Conservation (phyloP, 2,113 vertebrate species). For the Copsychus sechellarum region DNA sequence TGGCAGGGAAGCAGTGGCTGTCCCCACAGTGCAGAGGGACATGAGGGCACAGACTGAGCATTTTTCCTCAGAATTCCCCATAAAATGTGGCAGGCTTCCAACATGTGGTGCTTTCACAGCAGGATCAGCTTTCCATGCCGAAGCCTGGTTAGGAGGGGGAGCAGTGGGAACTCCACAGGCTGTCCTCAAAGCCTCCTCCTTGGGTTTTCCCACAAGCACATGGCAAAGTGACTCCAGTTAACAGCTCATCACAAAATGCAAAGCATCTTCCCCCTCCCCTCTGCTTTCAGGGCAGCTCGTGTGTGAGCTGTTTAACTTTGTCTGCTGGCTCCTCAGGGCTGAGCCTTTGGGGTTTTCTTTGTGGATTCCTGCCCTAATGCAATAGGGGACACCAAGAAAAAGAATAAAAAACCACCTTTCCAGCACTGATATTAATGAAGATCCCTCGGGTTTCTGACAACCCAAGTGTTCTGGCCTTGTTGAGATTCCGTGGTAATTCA, state of each 20-base stretch:
- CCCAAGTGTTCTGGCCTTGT: background rate
- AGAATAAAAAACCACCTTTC: background rate
- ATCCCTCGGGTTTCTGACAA: fast-evolving
- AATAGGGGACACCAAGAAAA: background rate
- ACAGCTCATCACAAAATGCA: conserved; percentile 28
- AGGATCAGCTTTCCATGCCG: background rate
- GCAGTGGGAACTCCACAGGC: background rate
- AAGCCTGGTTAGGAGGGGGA: background rate
- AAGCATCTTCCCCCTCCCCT: background rate
- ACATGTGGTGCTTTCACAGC: background rate
- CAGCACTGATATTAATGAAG: background rate
- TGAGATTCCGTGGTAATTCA: background rate
- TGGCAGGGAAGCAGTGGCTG: background rate
- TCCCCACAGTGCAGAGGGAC: background rate
- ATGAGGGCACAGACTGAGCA: background rate
- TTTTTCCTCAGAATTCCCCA: background rate
- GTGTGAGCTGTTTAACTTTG: background rate
- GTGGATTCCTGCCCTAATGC: background rate
- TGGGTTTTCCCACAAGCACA: conserved; percentile 36
- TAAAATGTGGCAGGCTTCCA: background rate
- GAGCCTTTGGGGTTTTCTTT: background rate
- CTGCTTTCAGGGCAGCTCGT: background rate
- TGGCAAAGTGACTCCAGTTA: background rate
- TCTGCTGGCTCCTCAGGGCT: background rate
- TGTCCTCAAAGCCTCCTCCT: background rate